These are phyloP conservation scores for Scalopus aquaticus DNA, from an alignment of 2,113 vertebrate species.

Conservation along the genomic window DNA sequence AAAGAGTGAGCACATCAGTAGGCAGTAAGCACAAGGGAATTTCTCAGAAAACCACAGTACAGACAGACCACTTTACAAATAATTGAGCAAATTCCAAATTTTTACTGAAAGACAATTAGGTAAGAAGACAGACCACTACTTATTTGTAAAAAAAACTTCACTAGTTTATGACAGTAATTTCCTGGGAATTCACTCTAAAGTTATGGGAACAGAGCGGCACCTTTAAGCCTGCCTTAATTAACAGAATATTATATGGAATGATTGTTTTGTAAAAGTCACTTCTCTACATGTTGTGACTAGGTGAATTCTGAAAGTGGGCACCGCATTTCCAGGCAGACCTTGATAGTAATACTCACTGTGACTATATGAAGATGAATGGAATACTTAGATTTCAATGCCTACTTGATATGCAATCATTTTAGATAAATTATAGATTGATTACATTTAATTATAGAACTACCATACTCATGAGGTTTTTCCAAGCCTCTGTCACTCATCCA, in stretches of 20 bases:
- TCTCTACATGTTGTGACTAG: background rate
- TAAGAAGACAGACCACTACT: background rate
- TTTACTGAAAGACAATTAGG: slow-evolving; percentile 13
- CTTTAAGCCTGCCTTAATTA: slow-evolving; percentile 41
- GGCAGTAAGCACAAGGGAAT: background rate
- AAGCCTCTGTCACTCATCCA: slow-evolving; percentile 52
- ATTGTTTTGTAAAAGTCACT: slow-evolving; percentile 12
- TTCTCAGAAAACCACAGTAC: background rate
- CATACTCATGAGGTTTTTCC: slow-evolving; percentile 22
- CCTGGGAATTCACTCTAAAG: background rate
- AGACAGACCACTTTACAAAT: slow-evolving; percentile 7
- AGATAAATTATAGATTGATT: slow-evolving; percentile 66
- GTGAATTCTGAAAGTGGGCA: slow-evolving; percentile 31
- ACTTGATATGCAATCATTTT: slow-evolving; percentile 59
- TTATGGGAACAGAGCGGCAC: background rate
- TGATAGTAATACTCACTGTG: background rate
- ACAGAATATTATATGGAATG: background rate
- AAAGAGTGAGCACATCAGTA: background rate
- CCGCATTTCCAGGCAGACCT: background rate
- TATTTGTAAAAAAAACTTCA: slow-evolving; percentile 40
- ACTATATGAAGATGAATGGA: slow-evolving; percentile 48
- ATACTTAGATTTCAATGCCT: slow-evolving; percentile 37
- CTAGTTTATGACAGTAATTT: background rate
- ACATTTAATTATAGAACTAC: slow-evolving; percentile 68
- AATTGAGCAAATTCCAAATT: slow-evolving; percentile 16